phyloP scores from a whole-genome alignment of 2,888 invertebrate genomes.

The Luperina testacea region DNA sequence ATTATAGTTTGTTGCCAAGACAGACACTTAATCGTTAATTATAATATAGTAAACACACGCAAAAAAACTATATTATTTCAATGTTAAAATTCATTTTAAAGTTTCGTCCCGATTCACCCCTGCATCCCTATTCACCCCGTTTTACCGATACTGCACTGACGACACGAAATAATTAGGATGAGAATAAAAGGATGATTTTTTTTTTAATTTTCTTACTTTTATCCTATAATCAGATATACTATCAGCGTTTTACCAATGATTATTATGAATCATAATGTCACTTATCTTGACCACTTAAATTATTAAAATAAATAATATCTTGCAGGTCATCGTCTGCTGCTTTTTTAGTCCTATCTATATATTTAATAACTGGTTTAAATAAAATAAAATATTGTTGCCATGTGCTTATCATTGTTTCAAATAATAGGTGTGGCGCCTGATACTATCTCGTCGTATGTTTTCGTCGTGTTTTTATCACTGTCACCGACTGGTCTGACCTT shows the following conservation, averaged over 20 bases:
- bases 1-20: too few species aligned
- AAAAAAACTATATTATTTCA: too few species aligned
- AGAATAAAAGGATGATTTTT: background rate
- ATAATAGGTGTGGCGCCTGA: slow-evolving; percentile 45
- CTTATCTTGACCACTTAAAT: background rate
- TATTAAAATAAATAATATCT: slow-evolving; percentile 19
- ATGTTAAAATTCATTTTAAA: too few species aligned
- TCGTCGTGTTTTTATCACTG: slow-evolving; percentile 28
- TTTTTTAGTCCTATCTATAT: slow-evolving; percentile 10
- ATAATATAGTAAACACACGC: too few species aligned
- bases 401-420: slow-evolving; percentile 42
- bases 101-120: too few species aligned
- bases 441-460: slow-evolving; percentile 42
- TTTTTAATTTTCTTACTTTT: background rate
- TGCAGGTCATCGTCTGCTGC: slow-evolving; percentile 18
- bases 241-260: background rate
- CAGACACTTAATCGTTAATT: too few species aligned
- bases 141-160: too few species aligned
- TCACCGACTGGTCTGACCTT: slow-evolving; percentile 29
- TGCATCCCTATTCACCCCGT: too few species aligned
- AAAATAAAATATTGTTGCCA: slow-evolving; percentile 45
- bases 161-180: too few species aligned
- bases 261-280: background rate
- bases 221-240: background rate
- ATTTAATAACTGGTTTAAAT: slow-evolving; percentile 17